These are phyloP conservation scores for Scolanthus callimorphus DNA, from an alignment of 92 coral and sea anemone species.

Conservation along the genomic window DNA sequence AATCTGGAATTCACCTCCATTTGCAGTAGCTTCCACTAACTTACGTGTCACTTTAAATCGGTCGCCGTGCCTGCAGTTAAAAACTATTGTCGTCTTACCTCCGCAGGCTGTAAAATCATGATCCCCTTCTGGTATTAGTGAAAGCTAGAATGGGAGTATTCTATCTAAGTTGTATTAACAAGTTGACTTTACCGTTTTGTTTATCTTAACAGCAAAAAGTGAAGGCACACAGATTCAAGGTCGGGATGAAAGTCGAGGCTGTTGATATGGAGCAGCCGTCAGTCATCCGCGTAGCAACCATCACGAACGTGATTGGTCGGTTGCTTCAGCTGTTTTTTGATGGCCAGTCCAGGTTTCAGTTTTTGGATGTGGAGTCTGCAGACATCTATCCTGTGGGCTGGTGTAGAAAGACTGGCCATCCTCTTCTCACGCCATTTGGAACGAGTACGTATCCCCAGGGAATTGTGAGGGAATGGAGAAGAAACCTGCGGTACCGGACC, in stretches of 20 bases:
- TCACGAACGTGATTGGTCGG: slow-evolving; percentile 88
- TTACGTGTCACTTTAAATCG: no score
- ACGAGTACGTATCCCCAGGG: slow-evolving; percentile 86
- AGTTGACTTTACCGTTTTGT: neutral
- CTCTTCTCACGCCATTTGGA: slow-evolving; percentile 84
- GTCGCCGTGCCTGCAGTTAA: no score
- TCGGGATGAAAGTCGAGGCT: slow-evolving; percentile 87
- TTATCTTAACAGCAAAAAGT: slow-evolving; percentile 45
- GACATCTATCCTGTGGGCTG: slow-evolving; percentile 92
- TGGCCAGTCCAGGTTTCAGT: slow-evolving; percentile 92
- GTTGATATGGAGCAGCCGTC: slow-evolving; percentile 85
- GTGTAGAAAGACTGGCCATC: slow-evolving; percentile 91
- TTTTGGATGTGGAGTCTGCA: slow-evolving; percentile 90
- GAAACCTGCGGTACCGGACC: no score
- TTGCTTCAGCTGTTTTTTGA: slow-evolving; percentile 89
- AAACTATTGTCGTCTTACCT: no score
- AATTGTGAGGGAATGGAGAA: no score
- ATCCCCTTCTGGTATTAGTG: no score
- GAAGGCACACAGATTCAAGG: slow-evolving; percentile 80
- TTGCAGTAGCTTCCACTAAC: no score
- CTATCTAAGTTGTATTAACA: neutral
- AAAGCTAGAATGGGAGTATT: no score
- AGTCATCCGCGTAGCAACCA: slow-evolving; percentile 84
- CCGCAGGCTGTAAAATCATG: no score
- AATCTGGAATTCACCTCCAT: no score